Conservation (phyloP, 2,797 vertebrate species). For the Sebastes elongatus region DNA sequence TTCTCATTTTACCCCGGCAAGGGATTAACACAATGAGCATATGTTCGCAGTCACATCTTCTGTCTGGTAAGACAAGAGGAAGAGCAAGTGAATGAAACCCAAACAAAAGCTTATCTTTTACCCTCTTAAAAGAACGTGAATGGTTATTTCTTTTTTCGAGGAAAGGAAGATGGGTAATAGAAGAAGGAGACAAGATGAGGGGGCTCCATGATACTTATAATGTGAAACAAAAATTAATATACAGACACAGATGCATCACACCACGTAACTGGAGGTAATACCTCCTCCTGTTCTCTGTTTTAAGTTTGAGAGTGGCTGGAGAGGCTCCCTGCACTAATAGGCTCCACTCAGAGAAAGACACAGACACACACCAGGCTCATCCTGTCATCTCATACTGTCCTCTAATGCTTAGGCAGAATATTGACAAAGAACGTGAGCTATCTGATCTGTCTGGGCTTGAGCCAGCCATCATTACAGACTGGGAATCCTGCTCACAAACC, state of each 20-base stretch:
- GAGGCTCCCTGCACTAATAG: constrained; percentile 63
- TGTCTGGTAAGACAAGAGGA: constrained; percentile 60
- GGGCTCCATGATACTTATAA: constrained; percentile 27
- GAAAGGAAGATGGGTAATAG: constrained; percentile 25
- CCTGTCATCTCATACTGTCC: constrained; percentile 57
- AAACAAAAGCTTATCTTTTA: constrained; percentile 59
- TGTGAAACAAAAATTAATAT: constrained; percentile 48
- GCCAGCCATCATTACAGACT: constrained; percentile 68
- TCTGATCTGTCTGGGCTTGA: constrained; percentile 60
- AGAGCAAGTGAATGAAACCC: constrained; percentile 41
- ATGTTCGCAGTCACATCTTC: constrained; percentile 64
- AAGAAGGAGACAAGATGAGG: constrained; percentile 24
- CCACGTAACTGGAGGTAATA: constrained; percentile 70
- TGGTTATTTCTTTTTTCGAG: constrained; percentile 35
- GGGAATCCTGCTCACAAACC: constrained; percentile 56
- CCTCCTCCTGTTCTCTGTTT: constrained; percentile 52
- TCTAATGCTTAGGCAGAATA: constrained; percentile 44
- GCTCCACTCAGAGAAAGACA: constrained; percentile 40
- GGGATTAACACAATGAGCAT: constrained; percentile 74
- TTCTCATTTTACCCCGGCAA: constrained; percentile 61
- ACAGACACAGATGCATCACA: constrained; percentile 51
- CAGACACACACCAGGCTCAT: constrained; percentile 1
- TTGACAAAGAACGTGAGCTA: constrained; percentile 40
- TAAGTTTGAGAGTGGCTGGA: constrained; percentile 55
- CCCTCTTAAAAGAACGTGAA: constrained; percentile 44